Conservation (phyloP, 2,113 vertebrate species). For the Otocyon megalotis region DNA sequence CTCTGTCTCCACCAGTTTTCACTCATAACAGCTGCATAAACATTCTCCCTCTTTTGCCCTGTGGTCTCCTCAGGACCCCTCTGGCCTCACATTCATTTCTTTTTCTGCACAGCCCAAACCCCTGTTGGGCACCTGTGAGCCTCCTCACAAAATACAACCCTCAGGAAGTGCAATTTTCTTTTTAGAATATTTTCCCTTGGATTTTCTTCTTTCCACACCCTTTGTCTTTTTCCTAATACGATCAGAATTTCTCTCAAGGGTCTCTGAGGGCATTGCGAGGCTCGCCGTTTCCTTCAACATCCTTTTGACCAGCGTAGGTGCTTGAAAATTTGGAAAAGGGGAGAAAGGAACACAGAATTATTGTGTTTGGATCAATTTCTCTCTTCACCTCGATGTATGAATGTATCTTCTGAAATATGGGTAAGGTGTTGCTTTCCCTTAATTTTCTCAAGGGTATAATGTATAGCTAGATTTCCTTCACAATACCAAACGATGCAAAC, state of each 20-base stretch:
- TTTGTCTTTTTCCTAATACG: background rate
- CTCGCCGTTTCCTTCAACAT: background rate
- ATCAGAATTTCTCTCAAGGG: background rate
- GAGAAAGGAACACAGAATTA: fast-evolving
- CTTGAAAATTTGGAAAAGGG: background rate
- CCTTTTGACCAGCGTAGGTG: background rate
- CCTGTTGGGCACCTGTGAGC: background rate
- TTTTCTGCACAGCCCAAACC: background rate
- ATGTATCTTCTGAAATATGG: background rate
- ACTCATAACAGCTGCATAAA: background rate
- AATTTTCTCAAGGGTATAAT: background rate
- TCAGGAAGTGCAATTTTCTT: background rate
- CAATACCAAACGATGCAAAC: background rate
- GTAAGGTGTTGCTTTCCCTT: background rate
- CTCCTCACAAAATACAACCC: background rate
- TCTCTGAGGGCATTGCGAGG: background rate
- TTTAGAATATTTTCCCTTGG: background rate
- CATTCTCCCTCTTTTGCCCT: background rate
- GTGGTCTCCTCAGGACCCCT: background rate
- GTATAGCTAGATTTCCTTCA: background rate
- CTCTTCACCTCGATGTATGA: background rate
- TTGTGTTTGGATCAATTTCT: background rate
- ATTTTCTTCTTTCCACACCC: background rate
- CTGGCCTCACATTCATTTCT: background rate
- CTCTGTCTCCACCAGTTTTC: background rate